Percentiles rank a stretch among this genome's conserved stretches.
phyloP scores from a whole-genome alignment of 2,113 vertebrate species.

The Mustela nigripes region DNA sequence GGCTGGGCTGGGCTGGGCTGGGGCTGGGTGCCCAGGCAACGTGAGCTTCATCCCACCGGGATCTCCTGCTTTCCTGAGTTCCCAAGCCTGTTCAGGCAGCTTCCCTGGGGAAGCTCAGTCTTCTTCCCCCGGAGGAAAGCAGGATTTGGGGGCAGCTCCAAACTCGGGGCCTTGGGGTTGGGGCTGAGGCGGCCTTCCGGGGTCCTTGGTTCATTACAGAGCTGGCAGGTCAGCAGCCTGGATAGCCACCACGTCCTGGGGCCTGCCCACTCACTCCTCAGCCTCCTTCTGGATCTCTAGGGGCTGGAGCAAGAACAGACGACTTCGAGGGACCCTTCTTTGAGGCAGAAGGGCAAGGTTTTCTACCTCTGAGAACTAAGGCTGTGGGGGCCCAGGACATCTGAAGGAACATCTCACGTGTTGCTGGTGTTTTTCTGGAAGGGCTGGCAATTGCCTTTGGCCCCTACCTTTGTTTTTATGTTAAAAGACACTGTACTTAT shows the following conservation, averaged over 20 bases:
- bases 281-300: not conserved
- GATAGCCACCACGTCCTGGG: fast-evolving
- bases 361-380: not conserved
- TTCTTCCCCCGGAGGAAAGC: not conserved
- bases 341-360: not conserved
- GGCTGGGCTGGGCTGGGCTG: conserved; percentile 1
- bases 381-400: not conserved
- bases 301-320: fast-evolving
- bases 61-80: not conserved
- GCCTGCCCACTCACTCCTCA: not conserved
- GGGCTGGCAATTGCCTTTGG: not conserved
- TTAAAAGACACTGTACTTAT: not conserved
- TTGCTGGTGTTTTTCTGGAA: not conserved
- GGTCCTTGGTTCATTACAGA: not conserved
- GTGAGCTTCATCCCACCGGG: not conserved
- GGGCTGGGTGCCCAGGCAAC: not conserved
- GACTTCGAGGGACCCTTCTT: not conserved
- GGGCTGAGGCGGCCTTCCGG: fast-evolving
- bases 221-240: not conserved
- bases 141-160: not conserved
- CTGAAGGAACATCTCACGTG: not conserved
- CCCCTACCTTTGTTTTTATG: not conserved
- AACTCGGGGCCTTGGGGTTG: not conserved
- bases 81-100: not conserved
- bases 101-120: not conserved